These are phyloP conservation scores for Galeopsomyia nigrocyanea DNA, from an alignment of 2,888 invertebrate species.

Conservation along the genomic window DNA sequence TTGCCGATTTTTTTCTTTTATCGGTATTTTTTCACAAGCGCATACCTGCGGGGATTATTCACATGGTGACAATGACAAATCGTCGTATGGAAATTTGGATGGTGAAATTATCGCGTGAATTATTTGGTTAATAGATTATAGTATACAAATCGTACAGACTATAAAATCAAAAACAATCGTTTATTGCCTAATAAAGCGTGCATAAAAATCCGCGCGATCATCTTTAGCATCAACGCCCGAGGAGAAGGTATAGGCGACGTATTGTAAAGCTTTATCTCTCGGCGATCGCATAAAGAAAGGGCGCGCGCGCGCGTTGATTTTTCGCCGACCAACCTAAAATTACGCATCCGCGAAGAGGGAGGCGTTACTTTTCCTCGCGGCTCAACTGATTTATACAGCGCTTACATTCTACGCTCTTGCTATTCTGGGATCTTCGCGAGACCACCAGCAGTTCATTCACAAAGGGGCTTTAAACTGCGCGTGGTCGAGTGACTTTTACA, in stretches of 20 bases:
- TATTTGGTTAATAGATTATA: background rate
- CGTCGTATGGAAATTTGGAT: too few species aligned
- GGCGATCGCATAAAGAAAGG: constrained; percentile 20
- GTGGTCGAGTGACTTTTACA: too few species aligned
- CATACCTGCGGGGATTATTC: too few species aligned
- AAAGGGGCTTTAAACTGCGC: too few species aligned
- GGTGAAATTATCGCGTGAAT: too few species aligned
- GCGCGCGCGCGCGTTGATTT: constrained; percentile 13
- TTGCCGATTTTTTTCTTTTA: background rate
- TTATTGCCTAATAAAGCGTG: background rate
- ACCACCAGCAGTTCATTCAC: constrained; percentile 30
- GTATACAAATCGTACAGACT: background rate
- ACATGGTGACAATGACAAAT: too few species aligned
- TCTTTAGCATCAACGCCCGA: constrained; percentile 3
- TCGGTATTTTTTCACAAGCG: background rate
- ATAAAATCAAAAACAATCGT: too few species aligned
- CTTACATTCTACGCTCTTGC: constrained; percentile 49
- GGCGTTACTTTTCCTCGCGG: constrained; percentile 49
- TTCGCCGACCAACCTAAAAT: constrained; percentile 46
- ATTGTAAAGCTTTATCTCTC: constrained; percentile 16
- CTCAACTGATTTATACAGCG: constrained; percentile 54
- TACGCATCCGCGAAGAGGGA: constrained; percentile 49
- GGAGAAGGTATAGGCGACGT: constrained; percentile 7
- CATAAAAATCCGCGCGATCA: background rate
- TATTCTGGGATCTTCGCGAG: constrained; percentile 24